Percentiles rank a stretch among this genome's conserved stretches.
Evolutionary conservation across 2,797 vertebrate species (phyloP).

Genomic region (Anabas testudineus): DNA sequence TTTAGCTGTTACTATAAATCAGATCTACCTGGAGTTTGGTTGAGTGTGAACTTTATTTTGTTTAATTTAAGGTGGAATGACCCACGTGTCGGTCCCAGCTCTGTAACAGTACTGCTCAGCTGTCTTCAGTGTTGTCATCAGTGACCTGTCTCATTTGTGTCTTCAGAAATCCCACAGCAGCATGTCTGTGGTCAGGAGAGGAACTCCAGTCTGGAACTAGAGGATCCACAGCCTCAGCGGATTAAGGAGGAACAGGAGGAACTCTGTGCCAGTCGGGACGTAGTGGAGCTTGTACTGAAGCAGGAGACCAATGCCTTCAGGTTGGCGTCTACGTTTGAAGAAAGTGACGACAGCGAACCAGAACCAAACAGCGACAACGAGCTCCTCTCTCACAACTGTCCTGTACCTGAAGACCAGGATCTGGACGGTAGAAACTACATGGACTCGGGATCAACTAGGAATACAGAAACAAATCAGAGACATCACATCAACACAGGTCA

Average conservation of each 20-base stretch:
- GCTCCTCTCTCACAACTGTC: rapidly evolving
- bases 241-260: not conserved
- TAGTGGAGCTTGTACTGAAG: not conserved
- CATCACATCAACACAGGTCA: rapidly evolving
- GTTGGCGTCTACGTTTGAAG: not conserved
- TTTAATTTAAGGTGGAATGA: too few relatives aligned
- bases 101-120: too few relatives aligned
- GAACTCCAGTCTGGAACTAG: not conserved
- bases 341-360: not conserved
- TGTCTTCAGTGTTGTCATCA: too few relatives aligned
- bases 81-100: too few relatives aligned
- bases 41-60: too few relatives aligned
- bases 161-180: not conserved
- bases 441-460: not conserved
- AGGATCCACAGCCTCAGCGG: conserved; percentile 11
- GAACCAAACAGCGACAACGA: not conserved
- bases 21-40: too few relatives aligned
- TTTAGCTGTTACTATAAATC: too few relatives aligned
- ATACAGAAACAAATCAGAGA: not conserved
- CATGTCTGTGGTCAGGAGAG: not conserved
- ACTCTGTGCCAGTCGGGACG: not conserved
- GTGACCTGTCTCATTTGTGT: not conserved
- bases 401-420: not conserved
- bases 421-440: not conserved
- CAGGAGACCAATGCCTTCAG: not conserved